Evolutionary conservation across 2,113 vertebrate genomes (phyloP).

Genomic region (Perognathus longimembris): DNA sequence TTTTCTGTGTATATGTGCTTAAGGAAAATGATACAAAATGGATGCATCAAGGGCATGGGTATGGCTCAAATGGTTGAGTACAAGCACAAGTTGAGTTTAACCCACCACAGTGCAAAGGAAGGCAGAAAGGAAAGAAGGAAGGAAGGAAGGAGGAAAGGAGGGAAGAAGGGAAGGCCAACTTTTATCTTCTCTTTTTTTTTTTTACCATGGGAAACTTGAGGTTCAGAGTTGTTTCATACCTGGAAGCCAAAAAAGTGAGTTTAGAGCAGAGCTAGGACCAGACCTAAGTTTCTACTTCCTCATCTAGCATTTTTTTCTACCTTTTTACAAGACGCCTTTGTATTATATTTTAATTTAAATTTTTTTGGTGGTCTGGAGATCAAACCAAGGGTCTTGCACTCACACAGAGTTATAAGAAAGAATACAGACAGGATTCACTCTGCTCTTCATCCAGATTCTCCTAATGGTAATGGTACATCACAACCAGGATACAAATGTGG

Average conservation of each 20-base stretch:
- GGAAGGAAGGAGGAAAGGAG: too few species aligned
- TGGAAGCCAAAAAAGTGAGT: not conserved
- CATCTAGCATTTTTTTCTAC: not conserved
- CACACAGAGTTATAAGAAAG: not conserved
- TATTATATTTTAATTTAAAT: too few species aligned
- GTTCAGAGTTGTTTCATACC: not conserved
- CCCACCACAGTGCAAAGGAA: too few species aligned
- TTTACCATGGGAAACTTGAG: not conserved
- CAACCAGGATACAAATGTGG: too few species aligned
- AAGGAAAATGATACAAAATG: too few species aligned
- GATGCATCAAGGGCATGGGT: too few species aligned
- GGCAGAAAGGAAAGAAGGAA: too few species aligned
- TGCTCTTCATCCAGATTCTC: not conserved
- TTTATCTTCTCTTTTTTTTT: not conserved
- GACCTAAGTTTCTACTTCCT: not conserved
- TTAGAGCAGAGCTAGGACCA: not conserved
- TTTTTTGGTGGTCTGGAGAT: too few species aligned
- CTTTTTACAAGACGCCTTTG: not conserved
- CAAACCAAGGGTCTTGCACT: too few species aligned
- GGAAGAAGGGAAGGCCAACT: not conserved
- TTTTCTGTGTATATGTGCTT: too few species aligned
- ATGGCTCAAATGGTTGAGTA: too few species aligned
- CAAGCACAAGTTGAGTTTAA: too few species aligned
- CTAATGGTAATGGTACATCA: not conserved
- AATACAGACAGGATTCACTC: not conserved